These are phyloP conservation scores for Sitobion miscanthi DNA, from an alignment of 1,140 invertebrate genomes.

Conservation along the genomic window DNA sequence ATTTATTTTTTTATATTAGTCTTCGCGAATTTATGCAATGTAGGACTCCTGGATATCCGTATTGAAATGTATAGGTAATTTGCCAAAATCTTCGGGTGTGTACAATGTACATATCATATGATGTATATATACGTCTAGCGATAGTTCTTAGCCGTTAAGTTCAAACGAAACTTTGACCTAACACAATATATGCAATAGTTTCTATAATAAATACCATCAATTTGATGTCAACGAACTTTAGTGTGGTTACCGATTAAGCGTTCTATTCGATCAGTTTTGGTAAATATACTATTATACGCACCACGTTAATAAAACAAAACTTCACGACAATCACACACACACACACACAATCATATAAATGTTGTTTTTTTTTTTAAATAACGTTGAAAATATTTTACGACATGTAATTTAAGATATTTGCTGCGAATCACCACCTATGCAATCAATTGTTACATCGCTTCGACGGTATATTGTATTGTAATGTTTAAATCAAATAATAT, in stretches of 20 bases:
- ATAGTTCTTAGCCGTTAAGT: neutral
- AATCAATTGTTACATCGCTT: neutral
- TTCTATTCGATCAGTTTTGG: neutral
- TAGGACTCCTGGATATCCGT: too few relatives aligned
- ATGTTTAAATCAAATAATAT: neutral
- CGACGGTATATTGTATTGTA: neutral
- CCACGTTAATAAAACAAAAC: neutral
- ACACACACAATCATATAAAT: too few relatives aligned
- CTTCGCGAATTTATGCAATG: too few relatives aligned
- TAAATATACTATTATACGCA: neutral
- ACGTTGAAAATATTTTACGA: neutral
- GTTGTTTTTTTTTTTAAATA: neutral
- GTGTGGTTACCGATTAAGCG: neutral
- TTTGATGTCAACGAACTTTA: slow-evolving; percentile 22
- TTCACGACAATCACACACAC: neutral
- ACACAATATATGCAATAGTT: neutral
- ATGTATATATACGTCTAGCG: neutral
- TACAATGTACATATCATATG: neutral
- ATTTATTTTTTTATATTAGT: too few relatives aligned
- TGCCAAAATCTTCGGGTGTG: neutral
- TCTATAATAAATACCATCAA: slow-evolving; percentile 14
- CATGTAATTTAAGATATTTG: neutral
- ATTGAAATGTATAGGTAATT: too few relatives aligned
- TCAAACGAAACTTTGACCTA: neutral
- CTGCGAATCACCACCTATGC: neutral